Conservation (phyloP, 2,888 invertebrate species). For the Sthenelais limicola region DNA sequence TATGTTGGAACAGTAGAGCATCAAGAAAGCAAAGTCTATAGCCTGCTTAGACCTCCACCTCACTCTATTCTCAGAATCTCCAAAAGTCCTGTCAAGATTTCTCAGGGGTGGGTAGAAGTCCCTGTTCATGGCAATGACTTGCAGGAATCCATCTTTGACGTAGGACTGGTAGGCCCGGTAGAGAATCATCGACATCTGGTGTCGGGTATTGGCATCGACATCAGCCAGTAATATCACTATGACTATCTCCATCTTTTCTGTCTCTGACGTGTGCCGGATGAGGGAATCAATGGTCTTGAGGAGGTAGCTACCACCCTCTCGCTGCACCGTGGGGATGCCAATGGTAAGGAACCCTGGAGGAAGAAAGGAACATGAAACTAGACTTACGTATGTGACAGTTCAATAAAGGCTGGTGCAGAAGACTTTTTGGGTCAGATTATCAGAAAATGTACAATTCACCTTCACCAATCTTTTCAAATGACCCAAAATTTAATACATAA, state of each 20-base stretch:
- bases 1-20: conserved; percentile 62
- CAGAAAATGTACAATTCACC: too few species aligned
- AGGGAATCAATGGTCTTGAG: conserved; percentile 36
- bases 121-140: not conserved
- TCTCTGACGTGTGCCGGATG: conserved; percentile 16
- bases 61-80: conserved; percentile 66
- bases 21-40: conserved; percentile 71
- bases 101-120: conserved; percentile 27
- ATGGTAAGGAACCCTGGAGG: conserved; percentile 40
- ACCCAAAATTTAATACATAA: too few species aligned
- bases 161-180: conserved; percentile 8
- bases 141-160: conserved; percentile 28
- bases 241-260: conserved; percentile 7
- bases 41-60: conserved; percentile 72
- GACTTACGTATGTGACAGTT: too few species aligned
- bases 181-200: conserved; percentile 11
- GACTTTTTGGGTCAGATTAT: too few species aligned
- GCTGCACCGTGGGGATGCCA: conserved; percentile 35
- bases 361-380: too few species aligned
- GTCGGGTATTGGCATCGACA: not conserved
- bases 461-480: too few species aligned
- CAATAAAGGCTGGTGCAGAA: too few species aligned
- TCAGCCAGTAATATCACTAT: conserved; percentile 34
- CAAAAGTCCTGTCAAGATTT: conserved; percentile 58
- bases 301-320: conserved; percentile 27